A percentile compares a stretch with the other conserved stretches of the same genome.
These are phyloP conservation scores for Corynorhinus townsendii DNA, from an alignment of 2,113 vertebrate species.

Conservation along the genomic window DNA sequence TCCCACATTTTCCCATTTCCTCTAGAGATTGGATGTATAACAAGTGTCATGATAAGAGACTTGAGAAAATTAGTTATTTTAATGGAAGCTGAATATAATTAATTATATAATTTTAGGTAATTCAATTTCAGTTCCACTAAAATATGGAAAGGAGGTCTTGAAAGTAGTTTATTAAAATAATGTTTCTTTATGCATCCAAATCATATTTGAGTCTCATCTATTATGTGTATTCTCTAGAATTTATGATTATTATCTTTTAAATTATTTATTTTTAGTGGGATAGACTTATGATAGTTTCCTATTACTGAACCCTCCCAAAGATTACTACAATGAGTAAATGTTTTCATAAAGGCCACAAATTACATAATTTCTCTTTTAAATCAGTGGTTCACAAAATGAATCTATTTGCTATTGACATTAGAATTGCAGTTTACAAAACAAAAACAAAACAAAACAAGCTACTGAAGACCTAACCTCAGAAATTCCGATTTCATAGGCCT, in stretches of 20 bases:
- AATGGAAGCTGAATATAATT: constrained; percentile 14
- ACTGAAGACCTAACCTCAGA: neutral
- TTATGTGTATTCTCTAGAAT: neutral
- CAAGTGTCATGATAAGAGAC: neutral
- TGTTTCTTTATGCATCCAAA: neutral
- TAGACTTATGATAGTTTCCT: constrained; percentile 11
- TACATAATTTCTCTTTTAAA: constrained; percentile 25
- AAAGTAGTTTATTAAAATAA: neutral
- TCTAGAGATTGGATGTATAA: constrained; percentile 18
- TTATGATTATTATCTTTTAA: neutral
- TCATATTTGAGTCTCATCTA: neutral
- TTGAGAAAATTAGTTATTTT: constrained; percentile 40
- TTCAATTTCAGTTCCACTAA: constrained; percentile 1
- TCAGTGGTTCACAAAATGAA: constrained; percentile 11
- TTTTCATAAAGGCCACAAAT: constrained; percentile 29
- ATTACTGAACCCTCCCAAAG: neutral
- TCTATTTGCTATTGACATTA: neutral
- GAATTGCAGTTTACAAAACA: neutral
- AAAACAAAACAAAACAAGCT: neutral
- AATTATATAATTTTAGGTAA: neutral
- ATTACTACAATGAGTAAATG: neutral
- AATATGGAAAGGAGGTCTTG: neutral
- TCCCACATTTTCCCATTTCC: neutral
- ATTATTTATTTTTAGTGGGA: neutral
- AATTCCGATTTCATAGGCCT: neutral